A percentile compares a stretch with the other conserved stretches of the same genome.
Conservation (phyloP, 2,113 vertebrate genomes). For the Pygathrix nemaeus region DNA sequence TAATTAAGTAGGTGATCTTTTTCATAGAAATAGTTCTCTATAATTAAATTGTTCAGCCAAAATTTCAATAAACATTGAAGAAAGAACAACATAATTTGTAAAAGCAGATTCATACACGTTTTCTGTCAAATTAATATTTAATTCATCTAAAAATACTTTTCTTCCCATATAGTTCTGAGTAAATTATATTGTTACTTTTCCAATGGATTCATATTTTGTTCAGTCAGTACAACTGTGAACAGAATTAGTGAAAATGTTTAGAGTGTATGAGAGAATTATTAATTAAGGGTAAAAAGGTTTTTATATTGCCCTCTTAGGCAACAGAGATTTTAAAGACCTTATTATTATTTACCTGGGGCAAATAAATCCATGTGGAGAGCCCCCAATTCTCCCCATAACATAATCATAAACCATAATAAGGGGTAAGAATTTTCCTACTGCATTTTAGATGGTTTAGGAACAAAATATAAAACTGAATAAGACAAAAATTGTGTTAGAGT, state of each 20-base stretch:
- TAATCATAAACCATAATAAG: constrained; percentile 33
- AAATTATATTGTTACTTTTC: constrained; percentile 76
- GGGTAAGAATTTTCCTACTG: neutral
- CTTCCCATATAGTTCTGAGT: constrained; percentile 50
- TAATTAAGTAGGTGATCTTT: constrained; percentile 75
- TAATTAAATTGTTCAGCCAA: constrained; percentile 77
- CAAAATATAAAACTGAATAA: constrained; percentile 43
- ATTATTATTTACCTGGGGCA: constrained; percentile 48
- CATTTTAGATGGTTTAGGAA: constrained; percentile 26
- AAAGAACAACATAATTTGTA: constrained; percentile 63
- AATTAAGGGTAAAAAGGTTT: constrained; percentile 60
- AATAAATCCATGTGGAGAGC: constrained; percentile 27
- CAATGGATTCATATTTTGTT: constrained; percentile 59
- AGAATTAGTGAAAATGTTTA: constrained; percentile 41
- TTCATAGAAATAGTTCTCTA: constrained; percentile 70
- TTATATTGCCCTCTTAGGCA: constrained; percentile 46
- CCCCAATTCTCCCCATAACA: neutral
- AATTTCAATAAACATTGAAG: constrained; percentile 70
- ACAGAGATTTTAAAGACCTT: constrained; percentile 65
- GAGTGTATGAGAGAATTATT: constrained; percentile 53
- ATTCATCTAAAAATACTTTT: constrained; percentile 71
- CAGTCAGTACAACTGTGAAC: neutral
- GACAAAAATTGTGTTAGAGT: constrained; percentile 19
- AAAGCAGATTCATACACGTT: constrained; percentile 73
- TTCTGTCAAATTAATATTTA: constrained; percentile 78